Evolutionary conservation across 2,113 vertebrate species (phyloP), one percentile per base, ranked within the genome.

Genomic region (Setophaga kirtlandii): DNA sequence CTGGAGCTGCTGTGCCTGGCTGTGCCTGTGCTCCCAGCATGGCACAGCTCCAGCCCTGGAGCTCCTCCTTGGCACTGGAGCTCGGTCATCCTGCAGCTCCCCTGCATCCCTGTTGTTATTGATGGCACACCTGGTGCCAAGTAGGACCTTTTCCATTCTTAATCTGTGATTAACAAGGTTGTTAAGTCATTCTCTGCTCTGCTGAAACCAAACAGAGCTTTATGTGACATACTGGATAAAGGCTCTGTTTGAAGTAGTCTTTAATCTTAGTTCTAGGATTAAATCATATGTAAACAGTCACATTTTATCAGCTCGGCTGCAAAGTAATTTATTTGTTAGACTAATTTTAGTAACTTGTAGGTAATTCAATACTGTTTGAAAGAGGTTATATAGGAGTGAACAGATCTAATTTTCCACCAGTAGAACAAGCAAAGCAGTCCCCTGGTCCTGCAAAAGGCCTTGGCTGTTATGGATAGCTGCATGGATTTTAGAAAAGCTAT

Each of bases 121-220:
- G 86, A 92, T 62, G 80, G 76, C 83, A 83, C 79, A 87, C 88
- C 90, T 90, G 86, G 73, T 93, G 92, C 96, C 93, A 96, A 95
- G 75, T 2, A 82, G 88, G 80, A 87, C 90, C 95, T 93, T 90
- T 90, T 89, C 88, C 80, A 73, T 93, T 93, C 92, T 92, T 95
- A 90, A 93, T 94, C 95, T 96, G 73, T 76, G 92, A 92, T 95
- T 96, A 96, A 94, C 94, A 96, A 95, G 86, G 86, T 89, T 94
- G 88, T 96, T 96, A 95, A 95, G 94, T 94, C 86, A 71, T 90
- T 87, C 83, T 70, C 62, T 1, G 83, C 92, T 92, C 93, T 79
- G 88, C 89, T 55, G 83, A 94, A 93, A 95, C 88, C 96, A 79
- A 89, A 86, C 90, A 90, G 88, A 88, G 76, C 84, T 95, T 89